Base-by-base conservation (phyloP, 1,140 invertebrate species). In the Lasaia peninsularis region DNA sequence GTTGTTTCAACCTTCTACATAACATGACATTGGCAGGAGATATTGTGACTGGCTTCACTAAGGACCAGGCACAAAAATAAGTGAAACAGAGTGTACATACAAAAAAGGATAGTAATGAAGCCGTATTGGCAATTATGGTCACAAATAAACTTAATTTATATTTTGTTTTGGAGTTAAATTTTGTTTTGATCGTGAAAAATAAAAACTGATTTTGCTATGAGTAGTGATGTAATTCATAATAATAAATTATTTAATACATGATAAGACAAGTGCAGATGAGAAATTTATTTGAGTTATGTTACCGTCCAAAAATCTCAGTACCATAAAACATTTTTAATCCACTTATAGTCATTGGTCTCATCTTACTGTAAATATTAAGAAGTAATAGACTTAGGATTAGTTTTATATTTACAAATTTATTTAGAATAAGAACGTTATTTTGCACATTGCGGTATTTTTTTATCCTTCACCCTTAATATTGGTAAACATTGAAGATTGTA, bases 381-480 rank as follows among this genome's bases (percentile, higher is more conserved):
- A 40, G 14, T 40, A 40, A 40, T 40, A 40, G 37, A 18, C 10
- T 44, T 44, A 44, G 37, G 18, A 44, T 44, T 44, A 44, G 37
- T 44, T 44, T 44, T 44, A 44, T 44, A 44, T 44, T 44, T 44
- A 44, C 37, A 44, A 69, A 73, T 75, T 75, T 71, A 73, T 75
- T 71, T 75, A 75, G 68, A 56, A 20, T 75, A 72, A 75, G 65
- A 57, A 20, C 40, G 40, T 58, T 58, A 34, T 53, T 65, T 68
- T 62, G 56, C 50, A 60, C 18, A 49, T 54, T 62, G 59, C 61
- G 54, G 56, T 62, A 59, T 57, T 44, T 44, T 44, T 44, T 44
- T 44, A 20, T 44, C 40, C 40, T 44, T 44, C 40, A 44, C 40
- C 18, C 3, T 18, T 18, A 44, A 44, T 44, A 44, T 20, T 21